phyloP scores from a whole-genome alignment of 53 echinoderm and acorn worm species.

The Temnopleurus reevesii region DNA sequence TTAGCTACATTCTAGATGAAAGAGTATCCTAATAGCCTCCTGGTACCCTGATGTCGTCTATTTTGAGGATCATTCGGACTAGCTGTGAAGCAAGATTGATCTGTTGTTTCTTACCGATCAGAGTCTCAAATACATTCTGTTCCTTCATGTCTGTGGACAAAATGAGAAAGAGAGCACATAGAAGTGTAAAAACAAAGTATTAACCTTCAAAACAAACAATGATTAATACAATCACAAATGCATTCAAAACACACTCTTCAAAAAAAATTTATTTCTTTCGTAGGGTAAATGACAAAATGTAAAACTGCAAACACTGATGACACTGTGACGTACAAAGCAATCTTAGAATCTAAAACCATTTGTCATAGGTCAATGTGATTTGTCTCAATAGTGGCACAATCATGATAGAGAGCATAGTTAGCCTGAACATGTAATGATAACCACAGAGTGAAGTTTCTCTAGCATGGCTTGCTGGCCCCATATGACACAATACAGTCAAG shows the following conservation, averaged over 20 bases:
- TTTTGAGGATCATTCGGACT: constrained; percentile 97
- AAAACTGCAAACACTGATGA: no score
- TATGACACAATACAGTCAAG: not conserved
- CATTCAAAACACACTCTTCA: no score
- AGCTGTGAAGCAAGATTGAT: constrained; percentile 96
- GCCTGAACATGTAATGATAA: not conserved
- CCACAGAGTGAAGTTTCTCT: not conserved
- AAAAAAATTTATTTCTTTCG: no score
- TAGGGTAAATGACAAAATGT: no score
- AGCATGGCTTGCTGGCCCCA: constrained; percentile 43
- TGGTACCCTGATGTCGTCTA: constrained; percentile 84
- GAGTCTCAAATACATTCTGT: constrained; percentile 94
- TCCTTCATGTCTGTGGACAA: constrained; percentile 87
- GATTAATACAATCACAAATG: no score
- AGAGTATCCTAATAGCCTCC: not conserved
- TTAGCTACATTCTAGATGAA: not conserved
- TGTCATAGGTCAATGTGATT: no score
- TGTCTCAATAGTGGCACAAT: not conserved
- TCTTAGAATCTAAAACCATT: no score
- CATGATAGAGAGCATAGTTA: not conserved
- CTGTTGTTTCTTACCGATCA: constrained; percentile 97
- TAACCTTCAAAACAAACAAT: no score
- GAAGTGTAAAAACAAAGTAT: not conserved
- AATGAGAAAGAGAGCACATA: not conserved
- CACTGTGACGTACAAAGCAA: no score